Conservation (phyloP, 2,113 vertebrate species). For the Pygathrix nemaeus region DNA sequence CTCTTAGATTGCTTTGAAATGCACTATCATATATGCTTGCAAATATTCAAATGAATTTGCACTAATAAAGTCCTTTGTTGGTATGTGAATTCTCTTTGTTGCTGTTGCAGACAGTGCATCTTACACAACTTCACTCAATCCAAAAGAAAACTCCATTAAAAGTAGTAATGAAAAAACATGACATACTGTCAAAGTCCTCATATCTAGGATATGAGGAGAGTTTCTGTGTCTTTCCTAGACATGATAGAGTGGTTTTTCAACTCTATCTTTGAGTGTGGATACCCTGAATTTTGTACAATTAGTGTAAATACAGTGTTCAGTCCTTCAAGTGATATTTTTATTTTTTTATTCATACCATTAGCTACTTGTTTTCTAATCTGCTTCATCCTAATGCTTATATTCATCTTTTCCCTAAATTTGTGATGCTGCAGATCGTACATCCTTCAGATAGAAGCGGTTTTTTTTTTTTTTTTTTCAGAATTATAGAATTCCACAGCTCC, state of each 20-base stretch:
- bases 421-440: neutral
- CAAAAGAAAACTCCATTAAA: neutral
- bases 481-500: neutral
- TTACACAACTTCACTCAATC: neutral
- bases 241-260: neutral
- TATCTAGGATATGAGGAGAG: neutral
- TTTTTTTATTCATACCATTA: neutral
- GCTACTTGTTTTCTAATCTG: neutral
- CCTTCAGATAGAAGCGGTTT: neutral
- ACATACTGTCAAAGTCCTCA: neutral
- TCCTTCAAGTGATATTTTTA: neutral
- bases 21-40: neutral
- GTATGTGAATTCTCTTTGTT: neutral
- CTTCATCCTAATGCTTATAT: neutral
- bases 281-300: neutral
- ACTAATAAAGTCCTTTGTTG: neutral
- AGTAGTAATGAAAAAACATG: neutral
- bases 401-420: neutral
- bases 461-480: neutral
- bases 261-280: neutral
- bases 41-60: neutral
- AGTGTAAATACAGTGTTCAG: neutral
- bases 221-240: neutral
- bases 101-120: neutral
- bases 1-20: conserved; percentile 50